These are phyloP conservation scores for Hippotragus niger DNA, from an alignment of 2,113 vertebrate species.

Conservation along the genomic window DNA sequence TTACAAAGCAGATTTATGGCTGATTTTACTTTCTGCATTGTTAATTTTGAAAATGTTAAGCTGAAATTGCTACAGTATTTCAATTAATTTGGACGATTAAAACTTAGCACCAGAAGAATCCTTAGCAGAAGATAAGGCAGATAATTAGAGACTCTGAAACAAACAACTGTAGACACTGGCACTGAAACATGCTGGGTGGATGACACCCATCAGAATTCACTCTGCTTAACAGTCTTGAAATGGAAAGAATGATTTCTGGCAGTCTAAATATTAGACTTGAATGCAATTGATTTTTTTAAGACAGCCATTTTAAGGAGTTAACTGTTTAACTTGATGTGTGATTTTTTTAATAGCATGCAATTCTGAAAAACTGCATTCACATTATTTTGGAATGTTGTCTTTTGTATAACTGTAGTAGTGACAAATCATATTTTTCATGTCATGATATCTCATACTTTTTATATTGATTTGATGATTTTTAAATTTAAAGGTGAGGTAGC, in stretches of 20 bases:
- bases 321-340: background rate
- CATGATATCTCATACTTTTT: background rate
- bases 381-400: background rate
- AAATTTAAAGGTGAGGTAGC: background rate
- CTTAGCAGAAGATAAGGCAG: slow-evolving; percentile 58
- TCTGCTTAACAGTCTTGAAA: slow-evolving; percentile 10
- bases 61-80: slow-evolving; percentile 66
- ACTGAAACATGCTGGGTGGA: background rate
- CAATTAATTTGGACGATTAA: slow-evolving; percentile 69
- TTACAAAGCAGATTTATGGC: slow-evolving; percentile 48
- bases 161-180: slow-evolving; percentile 50
- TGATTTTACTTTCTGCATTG: slow-evolving; percentile 66
- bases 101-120: slow-evolving; percentile 60
- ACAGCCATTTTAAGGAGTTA: slow-evolving; percentile 21
- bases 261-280: slow-evolving; percentile 16
- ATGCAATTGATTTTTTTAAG: background rate
- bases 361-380: slow-evolving; percentile 23
- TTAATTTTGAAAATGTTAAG: slow-evolving; percentile 71
- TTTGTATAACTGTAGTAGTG: background rate
- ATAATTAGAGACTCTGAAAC: slow-evolving; percentile 69
- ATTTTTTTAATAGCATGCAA: background rate
- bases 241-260: slow-evolving; percentile 35
- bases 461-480: background rate
- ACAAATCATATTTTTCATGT: background rate
- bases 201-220: background rate